Evolutionary conservation across 2,888 invertebrate species (phyloP).

Genomic region (Drosophila anomalata): DNA sequence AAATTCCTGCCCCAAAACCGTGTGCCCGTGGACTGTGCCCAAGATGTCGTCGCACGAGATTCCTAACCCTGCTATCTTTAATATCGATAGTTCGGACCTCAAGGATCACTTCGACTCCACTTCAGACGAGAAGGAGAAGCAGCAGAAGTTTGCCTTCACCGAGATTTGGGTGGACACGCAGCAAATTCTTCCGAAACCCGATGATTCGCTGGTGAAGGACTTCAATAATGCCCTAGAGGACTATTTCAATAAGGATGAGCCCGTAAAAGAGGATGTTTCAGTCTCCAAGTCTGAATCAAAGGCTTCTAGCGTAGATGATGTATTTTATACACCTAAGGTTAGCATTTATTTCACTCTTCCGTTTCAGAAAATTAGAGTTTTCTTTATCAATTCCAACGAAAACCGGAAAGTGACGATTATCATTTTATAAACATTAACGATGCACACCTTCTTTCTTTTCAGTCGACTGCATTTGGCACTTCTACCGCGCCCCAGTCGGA

Average conservation of each 20-base stretch:
- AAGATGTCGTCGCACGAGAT: background rate
- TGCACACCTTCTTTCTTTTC: background rate
- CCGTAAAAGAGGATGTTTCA: background rate
- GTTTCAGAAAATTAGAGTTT: background rate
- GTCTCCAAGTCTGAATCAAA: background rate
- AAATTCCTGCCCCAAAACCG: background rate
- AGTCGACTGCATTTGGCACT: background rate
- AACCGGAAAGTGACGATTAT: background rate
- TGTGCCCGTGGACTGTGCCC: conserved; percentile 10
- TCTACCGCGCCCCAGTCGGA: background rate
- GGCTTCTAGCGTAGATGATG: background rate
- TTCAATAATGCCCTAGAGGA: conserved; percentile 41
- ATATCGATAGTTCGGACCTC: conserved; percentile 1
- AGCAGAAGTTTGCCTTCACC: conserved; percentile 49
- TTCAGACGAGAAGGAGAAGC: background rate
- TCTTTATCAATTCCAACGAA: background rate
- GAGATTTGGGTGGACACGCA: conserved; percentile 55
- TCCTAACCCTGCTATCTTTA: conserved; percentile 32
- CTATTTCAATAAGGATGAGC: conserved; percentile 30
- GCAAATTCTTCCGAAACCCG: background rate
- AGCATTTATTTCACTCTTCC: background rate
- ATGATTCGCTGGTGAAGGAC: background rate
- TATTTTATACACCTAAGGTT: background rate
- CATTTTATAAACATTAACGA: background rate
- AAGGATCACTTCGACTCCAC: conserved; percentile 6